Conservation (phyloP, 1,140 invertebrate genomes). For the Paralvinella palmiformis region DNA sequence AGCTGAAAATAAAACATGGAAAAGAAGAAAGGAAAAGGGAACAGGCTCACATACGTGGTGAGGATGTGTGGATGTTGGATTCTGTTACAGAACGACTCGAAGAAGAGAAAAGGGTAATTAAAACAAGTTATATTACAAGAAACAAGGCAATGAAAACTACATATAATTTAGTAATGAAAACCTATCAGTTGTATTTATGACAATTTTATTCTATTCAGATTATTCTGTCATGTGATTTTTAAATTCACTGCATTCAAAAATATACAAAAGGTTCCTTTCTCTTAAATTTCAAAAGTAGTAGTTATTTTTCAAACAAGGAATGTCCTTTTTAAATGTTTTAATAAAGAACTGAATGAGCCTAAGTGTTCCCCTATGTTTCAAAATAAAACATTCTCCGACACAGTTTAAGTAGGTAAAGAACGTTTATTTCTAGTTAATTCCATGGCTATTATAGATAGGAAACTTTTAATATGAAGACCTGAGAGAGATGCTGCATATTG, state of each 20-base stretch:
- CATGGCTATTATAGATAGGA: conserved; percentile 20
- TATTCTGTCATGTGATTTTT: not conserved
- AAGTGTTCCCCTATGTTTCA: not conserved
- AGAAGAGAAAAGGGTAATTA: conserved; percentile 33
- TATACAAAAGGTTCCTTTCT: not conserved
- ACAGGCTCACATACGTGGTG: conserved; percentile 31
- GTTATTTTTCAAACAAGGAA: too few species aligned
- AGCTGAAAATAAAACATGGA: conserved; percentile 43
- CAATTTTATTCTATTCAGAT: too few species aligned
- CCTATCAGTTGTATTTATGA: conserved; percentile 1
- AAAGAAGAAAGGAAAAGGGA: conserved; percentile 35
- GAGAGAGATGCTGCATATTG: conserved; percentile 25
- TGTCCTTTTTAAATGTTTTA: not conserved
- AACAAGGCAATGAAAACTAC: not conserved
- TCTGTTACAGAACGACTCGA: conserved; percentile 33
- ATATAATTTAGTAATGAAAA: not conserved
- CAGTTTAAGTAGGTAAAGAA: not conserved
- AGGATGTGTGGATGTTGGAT: conserved; percentile 44
- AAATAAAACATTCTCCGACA: not conserved
- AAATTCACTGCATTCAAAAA: not conserved
- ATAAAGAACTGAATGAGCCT: not conserved
- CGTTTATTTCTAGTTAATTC: conserved; percentile 9
- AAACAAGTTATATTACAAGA: not conserved
- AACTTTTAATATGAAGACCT: conserved; percentile 26
- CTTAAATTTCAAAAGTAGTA: not conserved